Base-by-base conservation (phyloP, 53 echinoderm and acorn worm species). In the Actinopyga echinites region DNA sequence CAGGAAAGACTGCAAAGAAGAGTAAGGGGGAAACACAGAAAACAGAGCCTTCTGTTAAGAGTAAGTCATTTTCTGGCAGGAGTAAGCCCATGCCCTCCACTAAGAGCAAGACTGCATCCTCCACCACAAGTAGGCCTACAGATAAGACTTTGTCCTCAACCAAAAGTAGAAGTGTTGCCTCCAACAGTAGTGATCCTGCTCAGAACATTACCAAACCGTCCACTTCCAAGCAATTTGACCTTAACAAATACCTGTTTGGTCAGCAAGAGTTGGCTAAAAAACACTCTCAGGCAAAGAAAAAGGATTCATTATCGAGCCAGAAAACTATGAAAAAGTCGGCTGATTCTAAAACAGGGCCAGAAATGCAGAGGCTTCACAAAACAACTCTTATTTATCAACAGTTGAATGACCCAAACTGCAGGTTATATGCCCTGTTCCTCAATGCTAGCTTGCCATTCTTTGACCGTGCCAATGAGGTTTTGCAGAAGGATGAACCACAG, bases 401-500 rank as follows among this genome's bases (percentile, higher is more conserved):
- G 49, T 30, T 77, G 56, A 45, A 56, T 56, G 56, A 77, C 78
- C 54, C 78, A 49, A 77, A 77, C 26, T 52, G 52, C 6, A 77
- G 22, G 29, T 33, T 52, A 29, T 52, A 55, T 53, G 54, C 45
- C 13, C 6, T 67, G 28, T 67, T 38, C 78, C 30, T 52, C 11
- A 28, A 49, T 30, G 52, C 78, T 26, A 15, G 2, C 55, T 55
- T 52, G 56, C 78, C 54, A 77, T 77, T 77, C 78, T 77, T 77
- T 21, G 74, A 35, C 42, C 74, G 19, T 23, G 21, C 74, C 7
- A 37, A 74, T n/a, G 43, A 79, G 79, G 57, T 80, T 29, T 56
- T 85, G 69, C 86, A 75, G 64, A 85, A 57, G 21, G 85, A 75
- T 37, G 85, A 85, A 35, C 64, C 85, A 13, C 85, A 85, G 29